A percentile compares a stretch with the other conserved stretches of the same genome.
These are phyloP conservation scores for Eupleurogrammus muticus DNA, from an alignment of 2,797 vertebrate genomes.

Conservation along the genomic window DNA sequence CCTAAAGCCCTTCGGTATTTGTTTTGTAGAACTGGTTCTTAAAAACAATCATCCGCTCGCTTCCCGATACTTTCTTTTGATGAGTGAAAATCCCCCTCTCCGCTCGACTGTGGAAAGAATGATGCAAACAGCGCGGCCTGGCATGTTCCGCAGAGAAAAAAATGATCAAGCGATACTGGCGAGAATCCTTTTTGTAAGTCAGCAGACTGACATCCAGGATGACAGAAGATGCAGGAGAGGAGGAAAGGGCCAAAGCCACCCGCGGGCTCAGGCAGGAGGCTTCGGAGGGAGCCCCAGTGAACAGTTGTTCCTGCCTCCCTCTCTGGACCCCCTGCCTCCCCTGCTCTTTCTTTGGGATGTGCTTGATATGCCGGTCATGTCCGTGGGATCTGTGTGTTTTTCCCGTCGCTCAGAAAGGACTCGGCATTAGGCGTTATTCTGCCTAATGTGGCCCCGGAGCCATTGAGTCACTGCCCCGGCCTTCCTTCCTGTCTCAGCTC, in stretches of 20 bases:
- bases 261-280: conserved; percentile 39
- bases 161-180: conserved; percentile 40
- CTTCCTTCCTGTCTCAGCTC: conserved; percentile 84
- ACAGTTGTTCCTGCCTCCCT: conserved; percentile 57
- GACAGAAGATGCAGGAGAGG: conserved; percentile 41
- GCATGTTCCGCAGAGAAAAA: conserved; percentile 22
- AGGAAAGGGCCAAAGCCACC: conserved; percentile 33
- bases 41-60: conserved; percentile 41
- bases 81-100: conserved; percentile 31
- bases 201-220: conserved; percentile 35
- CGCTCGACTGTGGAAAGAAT: conserved; percentile 43
- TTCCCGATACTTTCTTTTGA: conserved; percentile 38
- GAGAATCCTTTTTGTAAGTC: conserved; percentile 44
- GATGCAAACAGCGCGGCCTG: conserved; percentile 42
- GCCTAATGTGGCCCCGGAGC: conserved; percentile 57
- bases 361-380: conserved; percentile 80
- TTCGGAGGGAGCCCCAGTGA: conserved; percentile 51
- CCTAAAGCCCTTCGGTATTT: conserved; percentile 23
- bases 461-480: conserved; percentile 60
- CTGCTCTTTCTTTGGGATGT: conserved; percentile 61
- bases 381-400: conserved; percentile 75
- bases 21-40: conserved; percentile 35
- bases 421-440: conserved; percentile 59
- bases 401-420: conserved; percentile 45
- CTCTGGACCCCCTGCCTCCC: conserved; percentile 40